Evolutionary conservation across 2,113 vertebrate species (phyloP), one percentile per base, ranked within the genome.

Genomic region (Ranitomeya imitator): DNA sequence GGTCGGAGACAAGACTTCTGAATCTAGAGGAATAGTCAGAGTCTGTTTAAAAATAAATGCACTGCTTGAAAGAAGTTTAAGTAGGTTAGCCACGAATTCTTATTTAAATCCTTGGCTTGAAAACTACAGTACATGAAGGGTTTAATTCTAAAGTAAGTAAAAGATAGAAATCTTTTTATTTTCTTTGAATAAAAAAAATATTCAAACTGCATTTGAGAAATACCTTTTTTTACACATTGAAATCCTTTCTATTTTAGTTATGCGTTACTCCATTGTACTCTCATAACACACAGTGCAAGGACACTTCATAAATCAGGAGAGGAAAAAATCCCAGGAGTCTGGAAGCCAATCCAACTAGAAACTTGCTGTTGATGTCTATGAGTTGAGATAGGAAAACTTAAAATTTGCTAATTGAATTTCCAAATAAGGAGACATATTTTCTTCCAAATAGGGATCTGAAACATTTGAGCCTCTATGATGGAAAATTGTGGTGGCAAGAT

Each of bases 21-120:
- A 71, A 86, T 79, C 85, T 31, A 12, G n/a, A 67, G 85, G 23
- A 67, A 67, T 54, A 78, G 74, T 65, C 74, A 67, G 61, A 79
- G 59, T 65, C 76, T 86, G 85, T 86, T 79, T 86, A 86, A 86
- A 79, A 86, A 86, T 86, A 86, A 78, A 65, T 78, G 76, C 45
- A 65, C 78, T 67, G 74, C 76, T 86, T 79, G 76, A 86, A 86
- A 86, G 51, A 23, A 54, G 61, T 86, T 54, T 67, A 86, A 86
- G 85, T 86, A 86, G 85, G 85, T 86, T 86, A 86, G 76, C 85
- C 63, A 79, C 52, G 51, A 67, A 61, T 63, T 86, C 85, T 78
- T 79, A 54, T 67, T 67, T 87, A 60, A 87, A 81, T 67, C 76
- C 26, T 65, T 80, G 77, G 76, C 51, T 79, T 81, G 77, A 87